Percentiles rank a stretch among this genome's conserved stretches.
Evolutionary conservation across 2,113 vertebrate species (phyloP).

Genomic region (Alexandromys fortis): DNA sequence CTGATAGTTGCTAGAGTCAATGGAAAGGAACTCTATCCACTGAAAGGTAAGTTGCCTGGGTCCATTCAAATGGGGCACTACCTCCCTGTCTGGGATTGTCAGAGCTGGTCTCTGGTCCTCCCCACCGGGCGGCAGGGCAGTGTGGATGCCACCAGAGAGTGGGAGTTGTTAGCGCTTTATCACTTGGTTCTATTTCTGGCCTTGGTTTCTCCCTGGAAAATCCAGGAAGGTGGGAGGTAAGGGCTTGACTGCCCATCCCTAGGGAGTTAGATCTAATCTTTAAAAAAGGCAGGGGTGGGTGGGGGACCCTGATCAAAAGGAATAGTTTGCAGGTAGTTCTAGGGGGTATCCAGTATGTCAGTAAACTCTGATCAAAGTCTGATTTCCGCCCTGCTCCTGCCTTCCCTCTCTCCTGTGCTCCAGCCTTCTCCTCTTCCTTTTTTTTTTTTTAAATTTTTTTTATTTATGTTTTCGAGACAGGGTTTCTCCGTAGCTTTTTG

Average conservation of each 20-base stretch:
- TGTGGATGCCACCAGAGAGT: neutral
- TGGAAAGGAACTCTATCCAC: neutral
- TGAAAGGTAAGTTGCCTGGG: neutral
- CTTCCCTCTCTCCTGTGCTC: neutral
- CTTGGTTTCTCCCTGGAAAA: neutral
- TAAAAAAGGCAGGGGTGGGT: neutral
- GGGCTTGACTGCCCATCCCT: neutral
- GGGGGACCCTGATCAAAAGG: neutral
- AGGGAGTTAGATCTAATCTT: neutral
- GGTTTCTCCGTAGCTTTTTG: too few species aligned
- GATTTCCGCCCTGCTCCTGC: neutral
- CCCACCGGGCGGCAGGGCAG: neutral
- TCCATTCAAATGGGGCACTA: fast-evolving
- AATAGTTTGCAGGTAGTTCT: neutral
- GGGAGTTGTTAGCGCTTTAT: neutral
- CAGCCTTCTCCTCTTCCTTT: neutral
- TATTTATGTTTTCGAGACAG: too few species aligned
- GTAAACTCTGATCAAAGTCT: neutral
- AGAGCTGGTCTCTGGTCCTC: neutral
- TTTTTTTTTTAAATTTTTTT: neutral
- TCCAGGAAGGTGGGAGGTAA: neutral
- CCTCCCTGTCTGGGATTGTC: neutral
- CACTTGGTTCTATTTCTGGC: neutral
- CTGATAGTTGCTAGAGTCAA: neutral
- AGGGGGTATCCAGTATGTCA: neutral